Base-by-base conservation (phyloP, 2,113 vertebrate genomes). In the Talpa occidentalis region DNA sequence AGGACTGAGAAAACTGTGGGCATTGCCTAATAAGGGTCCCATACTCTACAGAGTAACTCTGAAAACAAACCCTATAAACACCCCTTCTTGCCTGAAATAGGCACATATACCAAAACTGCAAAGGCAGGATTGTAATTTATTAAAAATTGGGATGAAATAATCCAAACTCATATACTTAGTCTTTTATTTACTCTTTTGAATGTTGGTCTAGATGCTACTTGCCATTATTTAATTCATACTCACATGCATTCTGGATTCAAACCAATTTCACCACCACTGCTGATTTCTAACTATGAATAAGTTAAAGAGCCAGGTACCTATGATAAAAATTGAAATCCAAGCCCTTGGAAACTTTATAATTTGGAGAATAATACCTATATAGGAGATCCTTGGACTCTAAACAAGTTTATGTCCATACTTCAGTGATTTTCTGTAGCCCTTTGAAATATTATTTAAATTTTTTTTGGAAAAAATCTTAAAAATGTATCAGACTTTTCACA, bases 61-160 rank as follows among this genome's bases (percentile, higher is more conserved):
- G 26, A 78, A 86, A 78, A 94, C 19, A 73, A 70, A 77, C 0
- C 32, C 59, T 54, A 73, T 16, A 60, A 81, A 82, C 5, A 47
- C 7, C 22, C 40, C 24, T 88, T 11, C 21, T 79, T 67, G 69
- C n/a, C n/a, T 85, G 14, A 59, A 90, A 47, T 8, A 87, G 49
- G 26, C 17, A 74, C 6, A 21, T 35, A 44, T 44, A 91, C 28
- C 10, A 64, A 80, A 49, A 35, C 7, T 21, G 1, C 28, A 93
- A 54, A 76, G 2, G 19, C 4, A 66, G 21, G 47, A 49, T 9
- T 44, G 30, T 24, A 88, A 66, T 72, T 73, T 70, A 59, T 66
- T n/a, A 81, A 88, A 85, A 62, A 73, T 15, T 77, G 11, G 70
- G 26, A 70, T 59, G 47, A 88, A 91, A 81, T 76, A 84, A 77